Base-by-base conservation (phyloP, 2,113 vertebrate species). In the Agelaius tricolor region DNA sequence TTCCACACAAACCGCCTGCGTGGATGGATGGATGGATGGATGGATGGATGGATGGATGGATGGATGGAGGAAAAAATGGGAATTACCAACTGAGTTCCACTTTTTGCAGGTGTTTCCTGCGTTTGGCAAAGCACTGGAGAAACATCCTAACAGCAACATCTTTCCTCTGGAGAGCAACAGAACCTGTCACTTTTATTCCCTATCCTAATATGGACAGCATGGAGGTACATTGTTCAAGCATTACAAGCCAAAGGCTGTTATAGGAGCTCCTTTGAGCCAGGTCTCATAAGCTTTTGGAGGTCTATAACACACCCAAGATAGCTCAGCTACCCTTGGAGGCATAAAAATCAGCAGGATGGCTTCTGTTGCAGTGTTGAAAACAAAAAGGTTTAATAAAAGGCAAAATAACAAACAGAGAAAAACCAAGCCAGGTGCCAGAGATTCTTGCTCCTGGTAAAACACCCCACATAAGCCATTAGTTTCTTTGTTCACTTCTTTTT, bases 1-100 rank as follows among this genome's bases (percentile, higher is more conserved):
- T 99, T 99, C 99, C 99, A 99, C 92, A 99, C 99, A 71, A 99
- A 99, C 11, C 99, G 98, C 95, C 99, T 87, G 71, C 27, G 0
- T 0, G 33, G 46, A 13, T 11, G 68, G 35, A 31, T 52, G 24
- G 37, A 37, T 37, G 37, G 37, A 37, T 37, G 37, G 37, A 37
- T 37, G 37, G 37, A 37, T 37, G 37, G 37, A 37, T 0, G 33
- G 46, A 13, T 11, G 68, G 35, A 31, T 30, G 24, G 65, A 16
- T 15, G 69, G 52, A n/a, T 23, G 21, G 51, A 65, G 49, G 10
- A 41, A 61, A 62, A 26, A 44, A 44, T 7, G 24, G 27, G 33
- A 59, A 43, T 27, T 31, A 63, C 14, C 26, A 1, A 6, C 31
- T 0, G 1, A 2, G 43, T 7, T 68, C 31, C 5, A 2, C 15